Evolutionary conservation across 2,888 invertebrate species (phyloP).

Genomic region (Ichneumoninae sp.): DNA sequence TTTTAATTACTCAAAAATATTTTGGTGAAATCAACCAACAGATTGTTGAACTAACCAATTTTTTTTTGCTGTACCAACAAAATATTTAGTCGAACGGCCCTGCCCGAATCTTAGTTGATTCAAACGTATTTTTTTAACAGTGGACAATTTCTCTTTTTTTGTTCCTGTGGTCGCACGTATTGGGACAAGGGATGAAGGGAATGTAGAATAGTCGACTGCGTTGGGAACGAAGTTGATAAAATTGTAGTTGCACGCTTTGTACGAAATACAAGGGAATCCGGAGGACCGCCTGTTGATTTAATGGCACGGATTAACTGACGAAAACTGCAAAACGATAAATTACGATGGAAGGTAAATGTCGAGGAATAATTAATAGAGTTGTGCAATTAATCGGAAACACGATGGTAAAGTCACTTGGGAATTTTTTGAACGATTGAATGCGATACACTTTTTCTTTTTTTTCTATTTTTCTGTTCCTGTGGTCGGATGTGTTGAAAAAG

Average conservation of each 20-base stretch:
- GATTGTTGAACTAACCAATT: too few relatives aligned
- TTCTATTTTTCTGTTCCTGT: background rate
- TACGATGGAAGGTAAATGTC: constrained; percentile 38
- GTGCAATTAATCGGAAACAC: constrained; percentile 63
- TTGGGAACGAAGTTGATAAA: background rate
- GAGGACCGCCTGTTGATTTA: background rate
- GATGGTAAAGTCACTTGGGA: constrained; percentile 63
- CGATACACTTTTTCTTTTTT: constrained; percentile 32
- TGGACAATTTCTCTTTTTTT: background rate
- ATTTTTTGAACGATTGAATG: constrained; percentile 65
- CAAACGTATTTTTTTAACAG: too few relatives aligned
- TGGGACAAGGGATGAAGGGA: background rate
- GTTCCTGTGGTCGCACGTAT: background rate
- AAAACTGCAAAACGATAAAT: constrained; percentile 54
- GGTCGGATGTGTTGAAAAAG: background rate
- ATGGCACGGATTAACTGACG: constrained; percentile 23
- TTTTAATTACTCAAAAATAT: too few relatives aligned
- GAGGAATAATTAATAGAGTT: constrained; percentile 58
- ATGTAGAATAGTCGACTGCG: background rate
- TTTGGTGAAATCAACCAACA: too few relatives aligned
- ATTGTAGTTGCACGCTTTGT: background rate
- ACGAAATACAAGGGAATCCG: background rate
- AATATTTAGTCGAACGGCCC: too few relatives aligned
- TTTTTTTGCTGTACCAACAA: too few relatives aligned
- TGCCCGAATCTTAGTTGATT: background rate